phyloP scores from a whole-genome alignment of 1,140 invertebrate species.

The Plectrocnemia conspersa region DNA sequence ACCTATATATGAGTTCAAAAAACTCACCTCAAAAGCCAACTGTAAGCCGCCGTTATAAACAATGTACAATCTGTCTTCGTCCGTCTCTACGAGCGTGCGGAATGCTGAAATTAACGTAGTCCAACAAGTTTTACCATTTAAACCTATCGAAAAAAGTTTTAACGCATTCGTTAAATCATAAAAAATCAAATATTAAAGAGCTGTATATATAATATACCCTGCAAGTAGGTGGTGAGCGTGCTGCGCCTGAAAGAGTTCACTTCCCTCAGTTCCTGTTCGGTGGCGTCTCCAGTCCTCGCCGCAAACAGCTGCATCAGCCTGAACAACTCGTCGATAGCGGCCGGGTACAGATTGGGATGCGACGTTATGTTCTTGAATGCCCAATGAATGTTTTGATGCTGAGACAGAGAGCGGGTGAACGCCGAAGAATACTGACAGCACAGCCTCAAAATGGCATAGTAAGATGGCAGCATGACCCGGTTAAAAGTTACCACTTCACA shows the following conservation, averaged over 20 bases:
- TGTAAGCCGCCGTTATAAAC: conserved; percentile 83
- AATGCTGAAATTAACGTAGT: conserved; percentile 84
- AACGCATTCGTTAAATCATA: not conserved
- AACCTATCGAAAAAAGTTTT: conserved; percentile 49
- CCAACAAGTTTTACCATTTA: conserved; percentile 82
- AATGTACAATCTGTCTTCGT: conserved; percentile 83
- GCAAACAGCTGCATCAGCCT: conserved; percentile 83
- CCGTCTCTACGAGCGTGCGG: conserved; percentile 79
- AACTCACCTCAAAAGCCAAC: conserved; percentile 73
- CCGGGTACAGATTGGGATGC: conserved; percentile 86
- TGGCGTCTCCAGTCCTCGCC: conserved; percentile 67
- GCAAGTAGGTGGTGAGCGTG: conserved; percentile 78
- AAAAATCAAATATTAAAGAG: conserved; percentile 2
- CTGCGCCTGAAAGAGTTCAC: conserved; percentile 76
- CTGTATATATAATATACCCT: conserved; percentile 42
- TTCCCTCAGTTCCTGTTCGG: conserved; percentile 74
- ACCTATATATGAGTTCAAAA: conserved; percentile 8
- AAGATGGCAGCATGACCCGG: conserved; percentile 88
- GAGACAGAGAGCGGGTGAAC: conserved; percentile 80
- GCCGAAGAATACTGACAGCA: conserved; percentile 82
- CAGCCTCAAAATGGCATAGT: conserved; percentile 83
- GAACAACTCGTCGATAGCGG: conserved; percentile 86
- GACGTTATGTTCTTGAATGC: conserved; percentile 94
- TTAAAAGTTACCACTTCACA: conserved; percentile 92
- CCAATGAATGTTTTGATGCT: conserved; percentile 94